phyloP scores from a whole-genome alignment of 2,888 invertebrate species.

The Listrodromus nycthemerus region DNA sequence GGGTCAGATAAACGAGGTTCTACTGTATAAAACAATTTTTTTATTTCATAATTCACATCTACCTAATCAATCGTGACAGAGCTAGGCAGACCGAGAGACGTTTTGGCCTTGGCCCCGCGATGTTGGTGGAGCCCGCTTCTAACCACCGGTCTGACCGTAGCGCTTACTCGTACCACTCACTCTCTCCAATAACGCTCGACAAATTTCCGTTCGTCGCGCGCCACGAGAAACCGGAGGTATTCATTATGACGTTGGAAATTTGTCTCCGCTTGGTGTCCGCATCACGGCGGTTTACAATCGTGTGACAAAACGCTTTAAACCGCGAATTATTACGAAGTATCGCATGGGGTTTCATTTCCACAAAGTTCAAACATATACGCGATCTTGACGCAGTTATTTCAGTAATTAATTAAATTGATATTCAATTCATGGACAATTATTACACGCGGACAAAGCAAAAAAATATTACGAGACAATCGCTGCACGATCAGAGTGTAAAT shows the following conservation, averaged over 20 bases:
- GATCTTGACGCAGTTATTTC: neutral
- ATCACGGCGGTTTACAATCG: conserved; percentile 9
- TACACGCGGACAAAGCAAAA: neutral
- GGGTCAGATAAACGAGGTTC: no score
- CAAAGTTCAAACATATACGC: neutral
- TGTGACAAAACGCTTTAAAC: conserved; percentile 27
- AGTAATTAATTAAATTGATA: neutral
- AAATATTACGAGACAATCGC: conserved; percentile 15
- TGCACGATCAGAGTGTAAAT: neutral
- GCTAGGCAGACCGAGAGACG: neutral
- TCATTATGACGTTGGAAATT: conserved; percentile 42
- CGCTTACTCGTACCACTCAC: conserved; percentile 26
- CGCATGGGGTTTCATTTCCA: conserved; percentile 14
- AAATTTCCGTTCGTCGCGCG: conserved; percentile 37
- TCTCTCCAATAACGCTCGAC: conserved; percentile 8
- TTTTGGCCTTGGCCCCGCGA: neutral
- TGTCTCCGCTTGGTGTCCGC: conserved; percentile 14
- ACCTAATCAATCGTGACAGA: neutral
- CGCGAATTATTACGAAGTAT: conserved; percentile 11
- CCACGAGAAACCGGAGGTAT: conserved; percentile 29
- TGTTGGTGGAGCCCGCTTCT: neutral
- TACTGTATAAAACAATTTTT: no score
- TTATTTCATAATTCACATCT: neutral
- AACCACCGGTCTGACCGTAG: conserved; percentile 24
- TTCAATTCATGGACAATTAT: neutral